Base-by-base conservation (phyloP, 2,888 invertebrate genomes). In the Aphidoletes aphidimyza region DNA sequence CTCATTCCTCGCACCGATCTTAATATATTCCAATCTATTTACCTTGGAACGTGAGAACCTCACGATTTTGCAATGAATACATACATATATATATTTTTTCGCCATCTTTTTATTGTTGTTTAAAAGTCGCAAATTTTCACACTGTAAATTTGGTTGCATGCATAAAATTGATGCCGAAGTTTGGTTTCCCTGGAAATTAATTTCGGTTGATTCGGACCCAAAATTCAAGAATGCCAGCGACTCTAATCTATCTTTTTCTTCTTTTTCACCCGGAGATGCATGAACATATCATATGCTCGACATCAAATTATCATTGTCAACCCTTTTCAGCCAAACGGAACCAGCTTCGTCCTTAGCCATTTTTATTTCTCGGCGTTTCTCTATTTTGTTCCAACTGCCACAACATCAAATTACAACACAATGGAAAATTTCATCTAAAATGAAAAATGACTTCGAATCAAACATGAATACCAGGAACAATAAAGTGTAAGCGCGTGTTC, bases 251-350 rank as follows among this genome's bases (percentile, higher is more conserved):
- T 69, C 69, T 69, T 69, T n/a, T n/a, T 5, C 69, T 69, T n/a
- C 69, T 5, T 69, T 69, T 69, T 34, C 34, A 11, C 69, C 69
- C 30, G 30, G 17, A 69, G 30, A 30, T 69, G 26, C 30, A 69
- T 69, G 69, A 69, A 69, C 69, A 69, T 69, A 69, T 69, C 69
- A 34, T 69, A 69, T 69, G 34, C 69, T 30, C 9, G 30, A 30
- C 69, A 69, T 69, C 69, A 69, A 69, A 30, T 30, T 30, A 69
- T 69, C 69, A 17, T 69, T 69, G 69, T 69, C 69, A 69, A 69
- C 69, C 69, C 69, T 69, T 69, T n/a, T 14, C 11, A 30, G 17
- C 22, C n/a, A 69, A 30, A 3, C 14, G 30, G n/a, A 69, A 11
- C 8, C 26, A 5, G 1, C 17, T 22, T 69, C 30, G 2, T 30